Evolutionary conservation across 2,113 vertebrate species (phyloP), one percentile per base, ranked within the genome.

Genomic region (Tachuris rubrigastra): DNA sequence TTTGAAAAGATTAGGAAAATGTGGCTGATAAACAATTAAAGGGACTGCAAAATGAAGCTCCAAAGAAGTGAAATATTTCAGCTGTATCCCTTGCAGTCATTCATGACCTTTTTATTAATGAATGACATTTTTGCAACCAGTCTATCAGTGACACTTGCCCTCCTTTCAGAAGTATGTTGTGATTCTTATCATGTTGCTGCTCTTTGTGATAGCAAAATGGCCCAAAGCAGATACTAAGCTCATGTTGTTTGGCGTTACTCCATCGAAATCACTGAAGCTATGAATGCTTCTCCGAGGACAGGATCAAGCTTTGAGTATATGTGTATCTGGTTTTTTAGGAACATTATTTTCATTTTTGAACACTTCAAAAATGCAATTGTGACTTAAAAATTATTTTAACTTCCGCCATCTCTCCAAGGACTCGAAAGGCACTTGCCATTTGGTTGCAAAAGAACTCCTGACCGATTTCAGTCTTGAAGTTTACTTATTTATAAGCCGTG

Each of bases 171-270:
- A 96, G 62, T 31, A 74, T 14, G 10, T 14, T 25, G 24, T 90
- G 76, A 93, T 93, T 42, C 90, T 90, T 94, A 94, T 87, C 85
- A n/a, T 1, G 5, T 37, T 60, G n/a, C 87, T 93, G 78, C 71
- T 88, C 39, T 84, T 81, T 81, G 55, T 86, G 75, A 86, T 69
- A 75, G 53, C 53, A 69, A 44, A 95, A 79, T 3, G 25, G 66
- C 91, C 84, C 23, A 53, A 56, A 93, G 85, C 72, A 90, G 95
- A 90, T 58, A 90, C 22, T 28, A 49, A 69, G 65, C 68, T 84
- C 10, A 2, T 63, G 44, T 68, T 77, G 88, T 41, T 63, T 91
- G 90, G 85, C 59, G n/a, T n/a, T 58, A 77, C 55, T 59, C 72
- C 79, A 68, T 14, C 35, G 82, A 92, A 92, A 63, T 90, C 56